Evolutionary conservation across 2,888 invertebrate genomes (phyloP), one percentile per base, ranked within the genome.

Genomic region (Ormyrus rosae): DNA sequence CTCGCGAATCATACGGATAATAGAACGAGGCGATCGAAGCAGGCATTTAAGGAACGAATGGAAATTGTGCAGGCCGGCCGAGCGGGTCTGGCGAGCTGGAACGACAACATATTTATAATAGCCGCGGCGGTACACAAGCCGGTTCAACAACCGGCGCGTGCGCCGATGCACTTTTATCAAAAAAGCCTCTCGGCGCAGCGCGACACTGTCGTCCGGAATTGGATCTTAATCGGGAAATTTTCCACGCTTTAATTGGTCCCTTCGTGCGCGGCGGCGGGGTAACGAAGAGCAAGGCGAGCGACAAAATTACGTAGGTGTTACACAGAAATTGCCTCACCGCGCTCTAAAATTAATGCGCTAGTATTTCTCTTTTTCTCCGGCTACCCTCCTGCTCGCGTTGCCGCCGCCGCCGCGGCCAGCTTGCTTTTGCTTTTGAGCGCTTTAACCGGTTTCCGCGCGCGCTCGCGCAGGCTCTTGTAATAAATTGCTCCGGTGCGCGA

Each of bases 41-140:
- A 64, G 78, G 81, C 81, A 78, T 81, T 81, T 81, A 78, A 81
- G 81, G 78, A 81, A 81, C 81, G 81, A 78, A 81, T 81, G 81
- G 75, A 81, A 81, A 81, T 81, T 78, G 75, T 63, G 75, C 78
- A 64, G 78, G 70, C 79, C 79, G 63, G 69, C 79, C 58, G 67
- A 70, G 67, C 71, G 53, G 45, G 74, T 74, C 78, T 71, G 72
- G 80, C 58, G 10, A 50, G 75, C n/a, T 67, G 19, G 58, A 70
- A 51, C 63, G 63, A 69, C 75, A 78, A 81, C 78, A 75, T 81
- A 78, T 81, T 81, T 77, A 77, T 81, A 77, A 81, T 81, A 78
- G 65, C 74, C 73, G 48, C 11, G 60, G 65, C 7, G 56, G 51
- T 19, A 63, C 58, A 50, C 10, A 13, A 77, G 61, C 61, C 80